Percentiles rank a stretch among this genome's conserved stretches.
Evolutionary conservation across 2,797 vertebrate species (phyloP).

Genomic region (Pseudochaenichthys georgianus): DNA sequence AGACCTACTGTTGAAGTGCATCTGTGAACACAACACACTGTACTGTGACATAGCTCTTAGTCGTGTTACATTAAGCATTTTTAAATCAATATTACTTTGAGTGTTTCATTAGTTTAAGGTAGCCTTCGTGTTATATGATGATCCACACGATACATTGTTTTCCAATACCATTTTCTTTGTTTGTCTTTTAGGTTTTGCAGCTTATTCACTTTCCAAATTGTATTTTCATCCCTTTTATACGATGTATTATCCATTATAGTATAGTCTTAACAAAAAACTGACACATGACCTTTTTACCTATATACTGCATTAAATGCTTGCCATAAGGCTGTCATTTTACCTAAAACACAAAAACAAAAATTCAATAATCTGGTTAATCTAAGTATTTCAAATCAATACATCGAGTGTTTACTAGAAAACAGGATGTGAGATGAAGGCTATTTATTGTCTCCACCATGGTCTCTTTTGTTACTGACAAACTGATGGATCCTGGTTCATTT

Average conservation of each 20-base stretch:
- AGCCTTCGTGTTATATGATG: not conserved
- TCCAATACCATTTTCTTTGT: not conserved
- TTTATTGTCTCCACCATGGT: not conserved
- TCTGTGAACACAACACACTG: slow-evolving; percentile 5
- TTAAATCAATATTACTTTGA: not conserved
- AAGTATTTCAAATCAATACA: not conserved
- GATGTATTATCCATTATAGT: not conserved
- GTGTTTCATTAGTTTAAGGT: too few species aligned
- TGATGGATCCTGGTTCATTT: slow-evolving; percentile 13
- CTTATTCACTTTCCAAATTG: not conserved
- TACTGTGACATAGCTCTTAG: not conserved
- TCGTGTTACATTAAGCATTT: slow-evolving; percentile 13
- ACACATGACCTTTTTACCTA: not conserved
- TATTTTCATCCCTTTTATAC: not conserved
- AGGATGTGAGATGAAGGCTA: not conserved
- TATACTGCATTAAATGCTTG: too few species aligned
- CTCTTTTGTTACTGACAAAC: slow-evolving; percentile 25
- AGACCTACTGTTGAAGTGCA: not conserved
- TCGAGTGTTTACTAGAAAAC: not conserved
- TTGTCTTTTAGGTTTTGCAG: slow-evolving; percentile 6
- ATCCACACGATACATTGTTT: too few species aligned
- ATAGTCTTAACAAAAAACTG: not conserved
- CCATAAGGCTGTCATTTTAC: too few species aligned
- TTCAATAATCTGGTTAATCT: not conserved
- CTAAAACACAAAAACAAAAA: too few species aligned